These are phyloP conservation scores for Thumatha senex DNA, from an alignment of 2,888 invertebrate species.

Conservation along the genomic window DNA sequence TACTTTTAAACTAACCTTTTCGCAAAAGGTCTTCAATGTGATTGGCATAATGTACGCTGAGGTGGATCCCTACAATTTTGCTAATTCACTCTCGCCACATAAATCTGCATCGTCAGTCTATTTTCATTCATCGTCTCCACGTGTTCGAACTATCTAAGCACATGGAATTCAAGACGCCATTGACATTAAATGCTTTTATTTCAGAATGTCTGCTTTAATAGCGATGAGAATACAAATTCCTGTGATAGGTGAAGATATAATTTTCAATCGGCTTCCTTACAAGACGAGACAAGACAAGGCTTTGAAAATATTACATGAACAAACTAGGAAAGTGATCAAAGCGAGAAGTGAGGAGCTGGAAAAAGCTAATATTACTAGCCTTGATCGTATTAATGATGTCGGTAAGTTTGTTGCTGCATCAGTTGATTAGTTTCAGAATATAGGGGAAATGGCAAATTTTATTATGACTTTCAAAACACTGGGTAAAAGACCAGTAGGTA, in stretches of 20 bases:
- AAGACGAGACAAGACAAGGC: slow-evolving; percentile 82
- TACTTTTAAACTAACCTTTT: too few relatives aligned
- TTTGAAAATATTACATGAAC: slow-evolving; percentile 67
- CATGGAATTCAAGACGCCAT: too few relatives aligned
- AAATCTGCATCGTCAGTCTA: too few relatives aligned
- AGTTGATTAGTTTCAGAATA: not conserved
- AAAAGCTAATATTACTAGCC: slow-evolving; percentile 44
- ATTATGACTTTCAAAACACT: too few relatives aligned
- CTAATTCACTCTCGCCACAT: too few relatives aligned
- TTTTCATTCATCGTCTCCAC: too few relatives aligned
- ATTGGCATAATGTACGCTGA: too few relatives aligned
- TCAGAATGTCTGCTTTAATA: slow-evolving; percentile 48
- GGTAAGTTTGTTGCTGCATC: not conserved
- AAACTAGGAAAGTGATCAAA: slow-evolving; percentile 71
- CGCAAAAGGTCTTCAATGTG: too few relatives aligned
- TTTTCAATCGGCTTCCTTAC: slow-evolving; percentile 79
- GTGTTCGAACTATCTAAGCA: too few relatives aligned
- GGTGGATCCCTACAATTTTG: too few relatives aligned
- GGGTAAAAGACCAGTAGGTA: too few relatives aligned
- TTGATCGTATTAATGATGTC: slow-evolving; percentile 32
- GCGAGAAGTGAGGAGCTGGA: slow-evolving; percentile 60
- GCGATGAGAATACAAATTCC: slow-evolving; percentile 62
- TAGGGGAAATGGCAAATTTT: too few relatives aligned
- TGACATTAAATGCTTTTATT: slow-evolving; percentile 10
- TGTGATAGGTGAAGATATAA: slow-evolving; percentile 48